Percentiles rank a stretch among this genome's conserved stretches.
Evolutionary conservation across 1,140 invertebrate species (phyloP).

Genomic region (Drosophila truncata): DNA sequence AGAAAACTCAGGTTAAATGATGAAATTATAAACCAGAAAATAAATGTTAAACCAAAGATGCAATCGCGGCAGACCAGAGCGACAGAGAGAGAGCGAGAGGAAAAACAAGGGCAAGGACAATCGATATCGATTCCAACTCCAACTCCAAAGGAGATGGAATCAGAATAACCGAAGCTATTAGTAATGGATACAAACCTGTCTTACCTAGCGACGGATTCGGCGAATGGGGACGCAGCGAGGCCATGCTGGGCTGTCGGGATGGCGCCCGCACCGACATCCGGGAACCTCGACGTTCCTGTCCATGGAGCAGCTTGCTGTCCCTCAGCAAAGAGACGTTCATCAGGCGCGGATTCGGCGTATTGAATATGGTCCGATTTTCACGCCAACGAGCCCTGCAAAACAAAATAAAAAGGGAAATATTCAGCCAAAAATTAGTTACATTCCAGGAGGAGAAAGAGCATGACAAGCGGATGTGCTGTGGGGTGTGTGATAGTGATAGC

Average conservation of each 20-base stretch:
- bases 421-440: slow-evolving; percentile 29
- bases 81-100: slow-evolving; percentile 3
- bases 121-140: slow-evolving; percentile 14
- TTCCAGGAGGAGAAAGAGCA: neutral
- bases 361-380: slow-evolving; percentile 96
- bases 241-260: slow-evolving; percentile 92
- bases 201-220: slow-evolving; percentile 92
- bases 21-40: slow-evolving; percentile 21
- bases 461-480: slow-evolving; percentile 22
- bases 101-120: slow-evolving; percentile 5
- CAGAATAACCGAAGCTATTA: neutral
- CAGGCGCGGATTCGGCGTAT: slow-evolving; percentile 95
- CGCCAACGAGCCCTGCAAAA: slow-evolving; percentile 93
- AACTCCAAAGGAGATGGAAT: neutral
- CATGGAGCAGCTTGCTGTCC: slow-evolving; percentile 92
- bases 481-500: slow-evolving; percentile 16
- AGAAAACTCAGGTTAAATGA: slow-evolving; percentile 1
- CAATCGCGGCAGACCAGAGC: slow-evolving; percentile 33
- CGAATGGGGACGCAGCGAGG: slow-evolving; percentile 92
- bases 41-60: slow-evolving; percentile 40
- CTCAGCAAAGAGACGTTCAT: slow-evolving; percentile 94
- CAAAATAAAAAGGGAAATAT: slow-evolving; percentile 1
- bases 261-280: slow-evolving; percentile 91
- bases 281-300: slow-evolving; percentile 91
- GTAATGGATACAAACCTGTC: slow-evolving; percentile 86